A percentile compares a stretch with the other conserved stretches of the same genome.
Evolutionary conservation across 1,140 invertebrate species (phyloP).

Genomic region (Bombus waltoni): DNA sequence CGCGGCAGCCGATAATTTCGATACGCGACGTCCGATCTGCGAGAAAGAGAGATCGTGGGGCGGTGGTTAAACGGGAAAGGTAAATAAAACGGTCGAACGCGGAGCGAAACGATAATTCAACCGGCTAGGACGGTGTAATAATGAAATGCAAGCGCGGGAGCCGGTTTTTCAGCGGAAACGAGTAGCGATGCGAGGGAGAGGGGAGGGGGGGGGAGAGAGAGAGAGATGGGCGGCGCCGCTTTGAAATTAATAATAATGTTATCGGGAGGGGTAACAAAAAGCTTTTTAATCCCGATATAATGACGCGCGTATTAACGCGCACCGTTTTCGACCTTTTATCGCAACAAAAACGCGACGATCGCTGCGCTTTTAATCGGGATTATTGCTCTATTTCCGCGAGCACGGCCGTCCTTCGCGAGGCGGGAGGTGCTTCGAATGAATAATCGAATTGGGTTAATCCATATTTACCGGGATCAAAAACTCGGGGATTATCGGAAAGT

Average conservation of each 20-base stretch:
- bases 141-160: slow-evolving; percentile 31
- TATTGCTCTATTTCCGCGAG: slow-evolving; percentile 55
- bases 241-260: slow-evolving; percentile 61
- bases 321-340: slow-evolving; percentile 56
- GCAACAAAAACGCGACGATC: slow-evolving; percentile 52
- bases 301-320: slow-evolving; percentile 53
- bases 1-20: slow-evolving; percentile 24
- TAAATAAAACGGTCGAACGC: slow-evolving; percentile 49
- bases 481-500: slow-evolving; percentile 56
- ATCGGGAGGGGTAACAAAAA: slow-evolving; percentile 53
- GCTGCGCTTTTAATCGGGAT: slow-evolving; percentile 56
- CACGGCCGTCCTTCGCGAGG: background rate
- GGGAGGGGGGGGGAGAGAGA: rapidly evolving
- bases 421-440: slow-evolving; percentile 27
- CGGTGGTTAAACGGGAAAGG: slow-evolving; percentile 6
- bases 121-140: slow-evolving; percentile 16
- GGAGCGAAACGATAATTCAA: slow-evolving; percentile 37
- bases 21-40: background rate
- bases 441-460: slow-evolving; percentile 60
- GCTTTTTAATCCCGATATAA: slow-evolving; percentile 57
- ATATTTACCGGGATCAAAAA: slow-evolving; percentile 60
- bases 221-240: background rate
- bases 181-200: too few relatives aligned
- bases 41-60: background rate
- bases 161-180: slow-evolving; percentile 43